Evolutionary conservation across 64 coral and sea anemone genomes (phyloP), one percentile per base, ranked within the genome.

Genomic region (Montipora sp.): DNA sequence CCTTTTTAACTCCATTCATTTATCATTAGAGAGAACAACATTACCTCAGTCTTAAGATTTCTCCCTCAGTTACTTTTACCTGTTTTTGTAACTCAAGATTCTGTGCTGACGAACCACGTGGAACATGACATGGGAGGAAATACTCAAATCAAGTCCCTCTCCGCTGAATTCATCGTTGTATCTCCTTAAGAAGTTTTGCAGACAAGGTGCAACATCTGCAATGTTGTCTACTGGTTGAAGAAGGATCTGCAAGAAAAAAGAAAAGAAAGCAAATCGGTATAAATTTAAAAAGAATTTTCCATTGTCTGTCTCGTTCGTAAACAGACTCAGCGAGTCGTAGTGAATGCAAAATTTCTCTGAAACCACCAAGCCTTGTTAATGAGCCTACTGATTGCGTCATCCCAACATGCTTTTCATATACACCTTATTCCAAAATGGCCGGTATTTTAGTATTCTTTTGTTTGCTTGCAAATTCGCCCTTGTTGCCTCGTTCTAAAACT

Each of bases 81-180:
- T 99, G 98, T 99, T 99, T 65, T 94, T 99, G 43, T 67, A 92
- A 76, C 89, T 94, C 43, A 99, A 59, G 46, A 99, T 92, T 51
- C 98, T 92, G 84, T 99, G 98, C 8, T 94, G 67, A 59, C 98
- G 95, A 4, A 99, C 81, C 43, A 99, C 92, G 55, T 99, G 94
- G 78, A 91, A 96, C 92, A 99, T 94, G 19, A 96, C 92, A 68
- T 99, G 98, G 60, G 70, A 45, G 24, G 98, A 99, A 1, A 92
- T 81, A 79, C 96, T 91, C 57, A 99, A 77, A 19, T 92, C 92
- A 65, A 99, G 89, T 24, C 83, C 83, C 27, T 93, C 88, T 18
- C 79, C 79, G 14, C 87, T 84, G 58, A 96, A 99, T 24, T 99
- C 98, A 68, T 99, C 98, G n/a, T 92, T 96, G 57, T 99, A 99